Evolutionary conservation across 2,113 vertebrate genomes (phyloP).

Genomic region (Chaetops frenatus): DNA sequence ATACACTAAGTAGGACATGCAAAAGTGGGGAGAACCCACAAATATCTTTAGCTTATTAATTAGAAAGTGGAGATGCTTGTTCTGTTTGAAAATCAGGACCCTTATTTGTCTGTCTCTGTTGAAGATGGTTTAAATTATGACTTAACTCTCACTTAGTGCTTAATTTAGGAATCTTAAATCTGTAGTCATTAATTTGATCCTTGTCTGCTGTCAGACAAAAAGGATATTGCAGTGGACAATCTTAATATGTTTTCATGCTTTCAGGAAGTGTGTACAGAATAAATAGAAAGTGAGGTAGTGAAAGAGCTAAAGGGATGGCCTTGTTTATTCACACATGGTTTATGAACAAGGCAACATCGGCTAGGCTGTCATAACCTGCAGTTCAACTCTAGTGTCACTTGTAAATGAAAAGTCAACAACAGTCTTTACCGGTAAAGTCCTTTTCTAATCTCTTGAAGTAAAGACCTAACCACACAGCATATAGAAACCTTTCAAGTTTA

Average conservation of each 20-base stretch:
- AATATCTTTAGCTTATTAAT: neutral
- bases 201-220: neutral
- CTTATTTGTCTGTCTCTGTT: neutral
- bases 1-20: neutral
- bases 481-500: neutral
- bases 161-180: neutral
- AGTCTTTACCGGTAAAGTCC: neutral
- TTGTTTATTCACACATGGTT: neutral
- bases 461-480: neutral
- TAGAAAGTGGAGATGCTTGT: neutral
- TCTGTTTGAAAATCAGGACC: neutral
- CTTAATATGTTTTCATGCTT: neutral
- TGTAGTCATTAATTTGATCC: neutral
- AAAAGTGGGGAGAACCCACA: neutral
- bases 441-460: neutral
- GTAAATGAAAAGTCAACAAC: neutral
- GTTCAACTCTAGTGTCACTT: neutral
- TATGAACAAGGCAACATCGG: neutral
- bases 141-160: neutral
- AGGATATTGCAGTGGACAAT: neutral
- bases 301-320: neutral
- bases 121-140: neutral
- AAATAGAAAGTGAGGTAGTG: neutral
- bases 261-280: neutral
- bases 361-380: neutral